A percentile compares a stretch with the other conserved stretches of the same genome.
Evolutionary conservation across 2,797 vertebrate species (phyloP).

Genomic region (Tragelaphus oryx): DNA sequence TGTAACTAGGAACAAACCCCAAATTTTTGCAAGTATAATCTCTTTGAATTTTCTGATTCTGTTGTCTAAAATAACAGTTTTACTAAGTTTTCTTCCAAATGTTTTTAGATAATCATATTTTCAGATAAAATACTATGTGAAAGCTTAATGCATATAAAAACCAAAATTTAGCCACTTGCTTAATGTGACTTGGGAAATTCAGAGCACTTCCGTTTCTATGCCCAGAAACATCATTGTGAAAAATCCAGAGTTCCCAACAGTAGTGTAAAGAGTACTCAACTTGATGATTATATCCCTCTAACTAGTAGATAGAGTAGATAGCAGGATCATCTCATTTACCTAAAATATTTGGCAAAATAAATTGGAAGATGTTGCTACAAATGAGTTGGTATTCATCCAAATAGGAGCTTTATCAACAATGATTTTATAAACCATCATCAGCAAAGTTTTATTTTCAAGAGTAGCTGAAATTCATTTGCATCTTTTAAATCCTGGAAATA

Average conservation of each 20-base stretch:
- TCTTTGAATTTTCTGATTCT: not conserved
- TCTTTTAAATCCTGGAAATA: not conserved
- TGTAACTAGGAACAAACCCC: not conserved
- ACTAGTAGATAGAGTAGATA: not conserved
- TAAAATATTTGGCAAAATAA: not conserved
- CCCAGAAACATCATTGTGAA: not conserved
- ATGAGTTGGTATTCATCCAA: not conserved
- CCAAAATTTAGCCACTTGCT: not conserved
- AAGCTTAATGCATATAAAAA: not conserved
- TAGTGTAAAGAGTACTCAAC: not conserved
- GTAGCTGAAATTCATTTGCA: not conserved
- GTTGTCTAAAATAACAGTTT: not conserved
- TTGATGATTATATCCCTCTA: not conserved
- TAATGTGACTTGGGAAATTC: not conserved
- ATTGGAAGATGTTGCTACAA: not conserved
- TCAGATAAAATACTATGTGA: not conserved
- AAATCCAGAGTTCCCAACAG: not conserved
- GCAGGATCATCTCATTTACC: not conserved
- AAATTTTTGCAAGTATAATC: not conserved
- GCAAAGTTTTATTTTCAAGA: conserved; percentile 9
- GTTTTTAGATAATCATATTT: not conserved
- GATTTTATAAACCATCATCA: not conserved
- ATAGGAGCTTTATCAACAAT: not conserved
- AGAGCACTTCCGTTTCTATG: not conserved
- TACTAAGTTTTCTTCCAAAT: not conserved